Percentiles rank a stretch among this genome's conserved stretches.
Evolutionary conservation across 2,888 invertebrate species (phyloP).

Genomic region (Pelosia muscerda): DNA sequence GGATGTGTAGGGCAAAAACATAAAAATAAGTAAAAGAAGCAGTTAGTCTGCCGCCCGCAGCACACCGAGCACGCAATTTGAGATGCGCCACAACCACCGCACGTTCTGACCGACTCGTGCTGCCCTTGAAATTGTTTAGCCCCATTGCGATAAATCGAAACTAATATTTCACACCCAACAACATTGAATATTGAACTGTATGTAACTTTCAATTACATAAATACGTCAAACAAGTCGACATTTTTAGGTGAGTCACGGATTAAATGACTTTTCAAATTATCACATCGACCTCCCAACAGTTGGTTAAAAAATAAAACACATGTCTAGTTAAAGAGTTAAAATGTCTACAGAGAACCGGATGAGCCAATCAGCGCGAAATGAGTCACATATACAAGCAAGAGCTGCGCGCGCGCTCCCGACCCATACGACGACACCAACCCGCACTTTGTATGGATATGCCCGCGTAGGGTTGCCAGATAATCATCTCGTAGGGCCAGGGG

Average conservation of each 20-base stretch:
- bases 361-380: conserved; percentile 79
- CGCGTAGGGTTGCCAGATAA: conserved; percentile 40
- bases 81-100: conserved; percentile 39
- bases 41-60: conserved; percentile 63
- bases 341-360: conserved; percentile 80
- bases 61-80: conserved; percentile 43
- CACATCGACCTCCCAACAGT: conserved; percentile 31
- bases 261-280: conserved; percentile 48
- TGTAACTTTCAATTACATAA: conserved; percentile 7
- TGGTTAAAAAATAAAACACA: conserved; percentile 49
- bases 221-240: conserved; percentile 6
- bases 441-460: conserved; percentile 53
- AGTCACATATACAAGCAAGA: conserved; percentile 72
- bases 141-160: conserved; percentile 15
- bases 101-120: conserved; percentile 17
- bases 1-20: conserved; percentile 69
- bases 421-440: conserved; percentile 62
- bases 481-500: conserved; percentile 25
- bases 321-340: conserved; percentile 72
- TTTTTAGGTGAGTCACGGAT: conserved; percentile 23
- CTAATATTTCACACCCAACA: conserved; percentile 13
- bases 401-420: conserved; percentile 60
- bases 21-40: conserved; percentile 69
- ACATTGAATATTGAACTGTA: conserved; percentile 1
- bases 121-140: conserved; percentile 28